Evolutionary conservation across 2,797 vertebrate genomes (phyloP).

Genomic region (Paramormyrops hopkinsi): DNA sequence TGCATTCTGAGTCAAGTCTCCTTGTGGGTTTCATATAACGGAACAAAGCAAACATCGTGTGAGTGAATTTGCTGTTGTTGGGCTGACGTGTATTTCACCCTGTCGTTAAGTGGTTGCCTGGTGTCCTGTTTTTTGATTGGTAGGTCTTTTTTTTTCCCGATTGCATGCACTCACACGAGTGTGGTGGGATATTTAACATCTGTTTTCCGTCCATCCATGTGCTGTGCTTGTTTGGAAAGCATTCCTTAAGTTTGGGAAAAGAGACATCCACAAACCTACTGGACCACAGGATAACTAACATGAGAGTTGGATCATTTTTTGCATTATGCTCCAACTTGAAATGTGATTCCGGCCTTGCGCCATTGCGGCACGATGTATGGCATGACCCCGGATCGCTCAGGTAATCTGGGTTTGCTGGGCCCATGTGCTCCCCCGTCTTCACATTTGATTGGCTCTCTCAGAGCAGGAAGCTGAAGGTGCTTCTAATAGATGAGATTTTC

Average conservation of each 20-base stretch:
- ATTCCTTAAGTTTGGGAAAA: neutral
- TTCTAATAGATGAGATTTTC: neutral
- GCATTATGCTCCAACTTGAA: neutral
- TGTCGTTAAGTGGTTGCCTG: neutral
- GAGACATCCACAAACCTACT: neutral
- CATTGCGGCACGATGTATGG: neutral
- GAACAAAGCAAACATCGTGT: neutral
- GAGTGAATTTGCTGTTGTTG: neutral
- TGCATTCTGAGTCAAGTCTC: conserved; percentile 32
- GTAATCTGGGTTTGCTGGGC: neutral
- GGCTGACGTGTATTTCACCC: neutral
- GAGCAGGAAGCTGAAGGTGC: neutral
- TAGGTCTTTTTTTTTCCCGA: neutral
- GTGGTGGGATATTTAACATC: neutral
- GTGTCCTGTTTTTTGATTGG: neutral
- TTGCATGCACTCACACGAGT: neutral
- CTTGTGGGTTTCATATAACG: neutral
- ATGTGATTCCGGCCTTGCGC: neutral
- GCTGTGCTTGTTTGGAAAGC: neutral
- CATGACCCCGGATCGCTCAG: neutral
- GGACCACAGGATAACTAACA: neutral
- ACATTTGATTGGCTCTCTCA: neutral
- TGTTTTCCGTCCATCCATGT: neutral
- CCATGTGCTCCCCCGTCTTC: neutral
- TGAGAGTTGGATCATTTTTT: neutral